Evolutionary conservation across 2,888 invertebrate species (phyloP), one percentile per base, ranked within the genome.

Genomic region (Tupiocoris notatus): DNA sequence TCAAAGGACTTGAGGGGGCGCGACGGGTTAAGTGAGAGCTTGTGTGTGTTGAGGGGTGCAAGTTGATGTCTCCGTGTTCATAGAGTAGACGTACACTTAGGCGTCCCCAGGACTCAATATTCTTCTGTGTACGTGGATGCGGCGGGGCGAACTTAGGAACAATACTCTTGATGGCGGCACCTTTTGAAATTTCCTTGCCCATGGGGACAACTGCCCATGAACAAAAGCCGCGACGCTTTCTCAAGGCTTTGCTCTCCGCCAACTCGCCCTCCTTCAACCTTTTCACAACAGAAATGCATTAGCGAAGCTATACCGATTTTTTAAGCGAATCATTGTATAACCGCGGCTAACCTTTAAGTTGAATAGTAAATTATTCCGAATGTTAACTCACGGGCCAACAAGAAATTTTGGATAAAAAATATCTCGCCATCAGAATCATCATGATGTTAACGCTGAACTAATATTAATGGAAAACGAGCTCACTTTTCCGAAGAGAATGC

Each of bases 111-210:
- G 39, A 39, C 39, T 3, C 39, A 39, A 39, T 39, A 39, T 3
- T 39, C 39, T 3, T 7, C 39, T 39, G 54, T 54, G 66, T 65
- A 21, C 17, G 9, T 20, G 54, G 54, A 20, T 9, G 67, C 12
- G 56, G 67, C 1, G 67, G 57, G 39, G 67, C 20, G 57, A 3
- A 16, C 9, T 56, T 21, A 39, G 59, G 70, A 70, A 70, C 70
- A 70, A 70, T 70, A 70, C 70, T 70, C 39, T 70, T 70, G 70
- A 59, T 70, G 54, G 70, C 70, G 70, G 70, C 70, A 24, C 23
- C 70, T 70, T 70, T 70, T 70, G 70, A 70, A 70, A 70, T 70
- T 70, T 59, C 56, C 70, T 70, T 59, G 57, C 57, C 57, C 57
- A 57, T 67, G 61, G 61, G 61, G 70, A 70, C 70, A 59, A 70